These are phyloP conservation scores for Sweltsa coloradensis DNA, from an alignment of 1,140 invertebrate species.

Conservation along the genomic window DNA sequence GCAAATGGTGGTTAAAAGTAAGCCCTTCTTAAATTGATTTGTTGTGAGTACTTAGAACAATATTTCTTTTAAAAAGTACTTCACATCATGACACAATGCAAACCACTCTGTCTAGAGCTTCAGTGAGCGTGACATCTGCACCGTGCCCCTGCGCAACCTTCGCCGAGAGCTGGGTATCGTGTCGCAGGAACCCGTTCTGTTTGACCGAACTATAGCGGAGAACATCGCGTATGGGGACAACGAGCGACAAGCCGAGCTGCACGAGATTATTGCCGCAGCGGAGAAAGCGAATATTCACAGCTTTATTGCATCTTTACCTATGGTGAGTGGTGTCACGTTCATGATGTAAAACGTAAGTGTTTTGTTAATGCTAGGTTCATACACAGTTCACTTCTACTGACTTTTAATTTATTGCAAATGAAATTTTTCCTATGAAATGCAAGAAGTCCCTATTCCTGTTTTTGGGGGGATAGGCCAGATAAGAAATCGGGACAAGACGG, in stretches of 20 bases:
- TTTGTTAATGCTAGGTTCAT: background rate
- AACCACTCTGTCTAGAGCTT: constrained; percentile 4
- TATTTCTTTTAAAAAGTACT: too few species aligned
- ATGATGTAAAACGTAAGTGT: background rate
- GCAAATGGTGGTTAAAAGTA: too few species aligned
- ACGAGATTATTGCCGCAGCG: constrained; percentile 33
- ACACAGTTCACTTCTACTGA: background rate
- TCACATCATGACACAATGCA: too few species aligned
- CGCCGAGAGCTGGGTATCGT: constrained; percentile 33
- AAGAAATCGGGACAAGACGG: too few species aligned
- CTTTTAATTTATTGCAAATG: background rate
- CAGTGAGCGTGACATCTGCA: constrained; percentile 32
- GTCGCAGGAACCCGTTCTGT: constrained; percentile 45
- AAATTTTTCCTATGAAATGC: too few species aligned
- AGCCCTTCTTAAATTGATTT: too few species aligned
- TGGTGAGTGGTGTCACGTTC: too few species aligned
- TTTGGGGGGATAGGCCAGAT: too few species aligned
- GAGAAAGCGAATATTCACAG: constrained; percentile 41
- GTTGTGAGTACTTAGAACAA: too few species aligned
- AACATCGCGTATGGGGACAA: constrained; percentile 45
- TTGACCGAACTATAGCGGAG: constrained; percentile 38
- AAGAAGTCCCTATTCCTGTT: too few species aligned
- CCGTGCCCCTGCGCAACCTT: constrained; percentile 38
- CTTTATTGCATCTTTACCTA: constrained; percentile 38
- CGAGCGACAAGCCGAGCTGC: constrained; percentile 24